Percentiles rank a stretch among this genome's conserved stretches.
Evolutionary conservation across 1,140 invertebrate species (phyloP).

Genomic region (Drosophila ficusphila): DNA sequence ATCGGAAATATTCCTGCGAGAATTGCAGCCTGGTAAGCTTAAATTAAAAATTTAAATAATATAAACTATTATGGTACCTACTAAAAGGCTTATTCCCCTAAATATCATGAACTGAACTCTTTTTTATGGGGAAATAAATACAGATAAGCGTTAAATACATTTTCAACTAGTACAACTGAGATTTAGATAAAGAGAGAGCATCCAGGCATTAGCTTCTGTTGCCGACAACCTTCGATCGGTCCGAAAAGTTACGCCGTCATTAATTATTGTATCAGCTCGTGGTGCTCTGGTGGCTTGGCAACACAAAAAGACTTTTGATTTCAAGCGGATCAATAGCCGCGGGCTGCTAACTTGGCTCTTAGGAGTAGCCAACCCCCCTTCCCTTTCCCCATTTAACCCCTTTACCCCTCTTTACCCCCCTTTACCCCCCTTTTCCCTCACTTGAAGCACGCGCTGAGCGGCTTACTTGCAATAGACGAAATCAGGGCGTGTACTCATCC

Average conservation of each 20-base stretch:
- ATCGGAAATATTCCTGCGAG: constrained; percentile 94
- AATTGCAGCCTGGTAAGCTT: constrained; percentile 93
- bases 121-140: too few relatives aligned
- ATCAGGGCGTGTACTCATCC: constrained; percentile 82
- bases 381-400: neutral
- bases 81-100: too few relatives aligned
- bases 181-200: constrained; percentile 25
- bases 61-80: too few relatives aligned
- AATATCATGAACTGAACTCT: too few relatives aligned
- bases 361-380: too few relatives aligned
- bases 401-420: neutral
- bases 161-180: neutral
- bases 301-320: constrained; percentile 82
- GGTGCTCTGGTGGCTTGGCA: constrained; percentile 32
- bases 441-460: constrained; percentile 52
- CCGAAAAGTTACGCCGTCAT: constrained; percentile 61
- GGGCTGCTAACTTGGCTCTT: constrained; percentile 64
- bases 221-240: constrained; percentile 34
- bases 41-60: neutral
- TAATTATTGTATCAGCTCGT: constrained; percentile 74
- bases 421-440: neutral
- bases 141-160: neutral
- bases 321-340: constrained; percentile 82
- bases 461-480: constrained; percentile 49
- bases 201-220: constrained; percentile 20